These are phyloP conservation scores for Mormoops blainvillei DNA, from an alignment of 2,113 vertebrate genomes.

Conservation along the genomic window DNA sequence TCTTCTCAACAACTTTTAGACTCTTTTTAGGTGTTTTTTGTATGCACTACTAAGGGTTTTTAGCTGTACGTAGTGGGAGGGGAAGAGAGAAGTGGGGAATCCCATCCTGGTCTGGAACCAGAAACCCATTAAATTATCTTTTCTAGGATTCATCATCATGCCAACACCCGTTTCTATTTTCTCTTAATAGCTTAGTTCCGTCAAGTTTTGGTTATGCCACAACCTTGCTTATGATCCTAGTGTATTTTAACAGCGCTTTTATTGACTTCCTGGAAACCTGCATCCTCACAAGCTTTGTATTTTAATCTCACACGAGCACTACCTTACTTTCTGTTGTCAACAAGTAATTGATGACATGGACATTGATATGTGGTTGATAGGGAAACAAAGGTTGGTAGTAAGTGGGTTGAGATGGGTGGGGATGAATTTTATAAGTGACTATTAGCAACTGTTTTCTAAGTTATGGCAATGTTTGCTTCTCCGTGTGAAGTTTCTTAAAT, in stretches of 20 bases:
- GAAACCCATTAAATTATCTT: not conserved
- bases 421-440: not conserved
- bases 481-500: not conserved
- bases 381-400: not conserved
- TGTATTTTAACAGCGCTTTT: not conserved
- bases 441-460: not conserved
- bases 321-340: not conserved
- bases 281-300: not conserved
- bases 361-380: not conserved
- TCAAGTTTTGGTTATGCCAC: not conserved
- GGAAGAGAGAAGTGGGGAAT: not conserved
- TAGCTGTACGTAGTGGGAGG: not conserved
- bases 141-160: not conserved
- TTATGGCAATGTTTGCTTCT: not conserved
- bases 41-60: not conserved
- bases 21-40: not conserved
- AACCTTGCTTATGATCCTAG: not conserved
- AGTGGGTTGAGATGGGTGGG: not conserved
- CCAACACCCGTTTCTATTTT: not conserved
- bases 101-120: not conserved
- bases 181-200: not conserved
- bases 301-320: not conserved
- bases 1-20: not conserved
- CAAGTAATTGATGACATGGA: not conserved
- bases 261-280: not conserved